phyloP scores from a whole-genome alignment of 2,113 vertebrate species.

The Noctilio leporinus region DNA sequence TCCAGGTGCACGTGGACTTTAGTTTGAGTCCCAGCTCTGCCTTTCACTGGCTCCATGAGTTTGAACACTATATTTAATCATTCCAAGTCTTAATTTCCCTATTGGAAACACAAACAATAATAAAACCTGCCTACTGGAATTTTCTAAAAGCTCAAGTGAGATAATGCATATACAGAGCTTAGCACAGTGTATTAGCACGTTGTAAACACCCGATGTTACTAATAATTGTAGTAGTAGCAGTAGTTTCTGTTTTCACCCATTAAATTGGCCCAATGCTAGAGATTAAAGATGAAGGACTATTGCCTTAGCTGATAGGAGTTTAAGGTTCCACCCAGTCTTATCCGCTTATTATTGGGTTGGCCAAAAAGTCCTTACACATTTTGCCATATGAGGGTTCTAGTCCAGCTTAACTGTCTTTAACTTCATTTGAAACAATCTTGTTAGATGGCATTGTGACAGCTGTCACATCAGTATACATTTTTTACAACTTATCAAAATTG shows the following conservation, averaged over 20 bases:
- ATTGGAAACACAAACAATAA: not conserved
- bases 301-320: not conserved
- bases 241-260: not conserved
- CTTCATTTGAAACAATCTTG: too few relatives aligned
- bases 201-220: not conserved
- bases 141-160: slow-evolving; percentile 1
- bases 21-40: not conserved
- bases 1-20: not conserved
- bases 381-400: too few relatives aligned
- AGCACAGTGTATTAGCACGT: rapidly evolving
- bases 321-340: not conserved
- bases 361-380: too few relatives aligned
- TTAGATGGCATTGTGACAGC: too few relatives aligned
- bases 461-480: too few relatives aligned
- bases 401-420: too few relatives aligned
- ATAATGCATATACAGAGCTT: not conserved
- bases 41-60: not conserved
- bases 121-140: not conserved
- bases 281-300: not conserved
- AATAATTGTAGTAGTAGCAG: not conserved
- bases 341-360: not conserved
- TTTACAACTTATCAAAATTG: too few relatives aligned
- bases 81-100: not conserved
- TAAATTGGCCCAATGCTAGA: not conserved
- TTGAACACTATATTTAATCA: not conserved